Evolutionary conservation across 1,140 invertebrate species (phyloP).

Genomic region (Drosophila lowei): DNA sequence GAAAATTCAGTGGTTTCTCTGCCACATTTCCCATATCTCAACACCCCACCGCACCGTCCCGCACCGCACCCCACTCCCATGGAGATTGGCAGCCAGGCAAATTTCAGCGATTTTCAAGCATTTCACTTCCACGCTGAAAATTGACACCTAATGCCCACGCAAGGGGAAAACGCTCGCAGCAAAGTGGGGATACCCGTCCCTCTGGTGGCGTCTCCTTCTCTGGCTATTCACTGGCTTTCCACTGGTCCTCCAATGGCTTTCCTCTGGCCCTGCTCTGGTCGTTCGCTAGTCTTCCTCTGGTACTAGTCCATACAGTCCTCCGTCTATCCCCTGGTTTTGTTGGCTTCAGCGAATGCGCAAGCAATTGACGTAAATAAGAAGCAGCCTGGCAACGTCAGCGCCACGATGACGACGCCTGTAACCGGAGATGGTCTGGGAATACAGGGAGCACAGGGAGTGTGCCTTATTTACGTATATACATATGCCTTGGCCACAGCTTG

Average conservation of each 20-base stretch:
- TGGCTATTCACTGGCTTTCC: background rate
- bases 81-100: conserved; percentile 43
- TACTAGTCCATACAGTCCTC: no score
- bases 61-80: conserved; percentile 14
- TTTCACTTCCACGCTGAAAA: conserved; percentile 51
- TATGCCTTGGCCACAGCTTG: conserved; percentile 74
- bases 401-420: conserved; percentile 54
- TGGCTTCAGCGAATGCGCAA: conserved; percentile 59
- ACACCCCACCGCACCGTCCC: background rate
- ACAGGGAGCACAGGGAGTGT: conserved; percentile 7
- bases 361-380: conserved; percentile 78
- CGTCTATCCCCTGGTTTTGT: background rate
- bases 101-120: conserved; percentile 55
- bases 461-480: conserved; percentile 38
- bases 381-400: conserved; percentile 58
- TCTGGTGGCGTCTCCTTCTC: background rate
- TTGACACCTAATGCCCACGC: conserved; percentile 68
- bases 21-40: conserved; percentile 1
- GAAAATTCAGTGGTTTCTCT: conserved; percentile 30
- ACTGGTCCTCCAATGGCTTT: background rate
- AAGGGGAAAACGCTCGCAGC: conserved; percentile 36
- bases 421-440: conserved; percentile 42
- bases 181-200: conserved; percentile 11
- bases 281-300: no score
- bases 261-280: no score